Evolutionary conservation across 2,113 vertebrate species (phyloP).

Genomic region (Rhegmatorhina hoffmannsi): DNA sequence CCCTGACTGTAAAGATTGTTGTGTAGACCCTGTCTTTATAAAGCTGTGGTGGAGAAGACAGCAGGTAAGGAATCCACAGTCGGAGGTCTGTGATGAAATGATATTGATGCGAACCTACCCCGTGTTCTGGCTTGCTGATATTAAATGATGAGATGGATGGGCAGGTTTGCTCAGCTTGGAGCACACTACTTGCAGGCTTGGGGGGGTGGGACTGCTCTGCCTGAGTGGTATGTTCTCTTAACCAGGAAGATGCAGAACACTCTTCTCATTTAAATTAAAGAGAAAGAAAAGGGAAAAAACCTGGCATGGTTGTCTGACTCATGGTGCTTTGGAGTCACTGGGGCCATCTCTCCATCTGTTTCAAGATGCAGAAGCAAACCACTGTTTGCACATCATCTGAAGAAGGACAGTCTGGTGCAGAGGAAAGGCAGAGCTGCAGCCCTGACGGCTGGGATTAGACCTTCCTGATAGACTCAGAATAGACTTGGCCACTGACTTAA

Average conservation of each 20-base stretch:
- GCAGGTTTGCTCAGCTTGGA: neutral
- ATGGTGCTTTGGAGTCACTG: neutral
- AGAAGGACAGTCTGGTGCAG: neutral
- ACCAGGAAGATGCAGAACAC: neutral
- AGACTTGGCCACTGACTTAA: conserved; percentile 25
- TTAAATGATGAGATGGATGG: neutral
- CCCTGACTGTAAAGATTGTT: neutral
- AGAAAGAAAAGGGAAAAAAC: neutral
- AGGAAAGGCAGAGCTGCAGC: neutral
- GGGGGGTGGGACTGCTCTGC: neutral
- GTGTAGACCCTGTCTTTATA: neutral
- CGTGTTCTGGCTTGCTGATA: neutral
- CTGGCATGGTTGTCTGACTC: neutral
- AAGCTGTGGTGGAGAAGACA: neutral
- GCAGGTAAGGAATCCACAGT: neutral
- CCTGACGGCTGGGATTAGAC: neutral
- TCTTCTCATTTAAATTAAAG: neutral
- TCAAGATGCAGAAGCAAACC: neutral
- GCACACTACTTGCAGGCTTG: neutral
- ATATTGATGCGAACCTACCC: neutral
- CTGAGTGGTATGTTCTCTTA: neutral
- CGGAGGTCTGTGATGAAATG: neutral
- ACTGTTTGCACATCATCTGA: neutral
- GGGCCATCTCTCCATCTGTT: neutral
- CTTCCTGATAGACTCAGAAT: neutral